These are phyloP conservation scores for Ophthalmotilapia sp. DNA, from an alignment of 2,113 vertebrate species.

Conservation along the genomic window DNA sequence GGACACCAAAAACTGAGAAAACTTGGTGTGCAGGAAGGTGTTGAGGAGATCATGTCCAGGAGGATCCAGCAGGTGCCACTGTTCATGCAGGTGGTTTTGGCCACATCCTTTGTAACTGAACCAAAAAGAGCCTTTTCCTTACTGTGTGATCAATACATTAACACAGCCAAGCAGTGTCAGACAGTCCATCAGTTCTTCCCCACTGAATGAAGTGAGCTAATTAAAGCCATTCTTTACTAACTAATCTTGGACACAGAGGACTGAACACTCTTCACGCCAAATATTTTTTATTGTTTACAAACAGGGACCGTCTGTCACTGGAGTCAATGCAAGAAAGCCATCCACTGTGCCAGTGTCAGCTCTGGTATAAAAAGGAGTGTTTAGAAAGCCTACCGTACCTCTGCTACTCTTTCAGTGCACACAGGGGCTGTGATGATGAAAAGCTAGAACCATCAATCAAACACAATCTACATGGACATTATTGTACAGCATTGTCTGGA, in stretches of 20 bases:
- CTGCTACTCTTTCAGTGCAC: background rate
- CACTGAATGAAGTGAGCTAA: background rate
- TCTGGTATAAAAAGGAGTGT: background rate
- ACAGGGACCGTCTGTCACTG: background rate
- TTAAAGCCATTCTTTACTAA: background rate
- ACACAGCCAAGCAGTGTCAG: background rate
- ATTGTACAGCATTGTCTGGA: background rate
- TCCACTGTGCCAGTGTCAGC: background rate
- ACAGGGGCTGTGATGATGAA: background rate
- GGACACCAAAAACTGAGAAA: background rate
- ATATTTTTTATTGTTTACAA: background rate
- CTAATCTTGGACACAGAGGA: background rate
- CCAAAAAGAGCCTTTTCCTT: background rate
- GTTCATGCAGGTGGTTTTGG: conserved; percentile 29
- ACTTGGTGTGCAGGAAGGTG: conserved; percentile 8
- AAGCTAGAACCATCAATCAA: background rate
- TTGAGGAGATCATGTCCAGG: background rate
- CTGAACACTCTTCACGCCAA: background rate
- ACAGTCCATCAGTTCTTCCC: background rate
- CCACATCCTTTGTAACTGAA: background rate
- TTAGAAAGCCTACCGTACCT: background rate
- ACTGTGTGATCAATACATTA: background rate
- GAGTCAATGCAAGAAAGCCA: background rate
- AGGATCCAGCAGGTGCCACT: conserved; percentile 68
- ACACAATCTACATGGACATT: background rate